A percentile compares a stretch with the other conserved stretches of the same genome.
These are phyloP conservation scores for Pristionchus maxplancki DNA, from an alignment of 2,888 invertebrate genomes.

Conservation along the genomic window DNA sequence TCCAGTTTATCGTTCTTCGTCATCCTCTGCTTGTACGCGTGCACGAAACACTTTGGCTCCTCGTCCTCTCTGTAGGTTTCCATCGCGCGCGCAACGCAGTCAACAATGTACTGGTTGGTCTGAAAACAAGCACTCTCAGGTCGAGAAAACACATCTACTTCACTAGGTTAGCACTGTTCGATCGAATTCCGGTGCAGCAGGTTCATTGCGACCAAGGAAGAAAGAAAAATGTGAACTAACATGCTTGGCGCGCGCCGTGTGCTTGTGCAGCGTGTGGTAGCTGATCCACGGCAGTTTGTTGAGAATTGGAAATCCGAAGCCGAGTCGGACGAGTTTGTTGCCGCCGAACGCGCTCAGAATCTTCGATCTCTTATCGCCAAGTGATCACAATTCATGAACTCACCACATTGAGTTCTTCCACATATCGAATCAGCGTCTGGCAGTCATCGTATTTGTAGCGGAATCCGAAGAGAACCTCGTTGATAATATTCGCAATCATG, in stretches of 20 bases:
- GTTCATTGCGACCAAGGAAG: no score
- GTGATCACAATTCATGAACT: not conserved
- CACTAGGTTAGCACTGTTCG: no score
- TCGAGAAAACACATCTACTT: no score
- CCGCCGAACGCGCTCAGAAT: not conserved
- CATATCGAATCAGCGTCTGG: not conserved
- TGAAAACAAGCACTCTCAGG: not conserved
- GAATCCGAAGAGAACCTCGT: conserved; percentile 1
- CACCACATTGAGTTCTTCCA: not conserved
- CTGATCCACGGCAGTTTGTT: not conserved
- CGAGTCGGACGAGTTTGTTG: not conserved
- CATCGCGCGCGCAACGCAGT: not conserved
- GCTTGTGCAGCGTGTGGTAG: not conserved
- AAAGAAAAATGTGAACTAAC: not conserved
- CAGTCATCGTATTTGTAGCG: conserved; percentile 5
- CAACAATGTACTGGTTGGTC: conserved; percentile 14
- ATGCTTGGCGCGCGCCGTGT: not conserved
- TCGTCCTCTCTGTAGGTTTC: not conserved
- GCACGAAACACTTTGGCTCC: conserved; percentile 3
- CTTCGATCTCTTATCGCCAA: not conserved
- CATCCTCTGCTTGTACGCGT: conserved; percentile 3
- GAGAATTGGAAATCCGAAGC: not conserved
- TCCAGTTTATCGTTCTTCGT: not conserved
- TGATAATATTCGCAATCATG: conserved; percentile 2
- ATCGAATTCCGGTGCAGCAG: no score